Evolutionary conservation across 2,888 invertebrate genomes (phyloP), one percentile per base, ranked within the genome.

Genomic region (Lycia hirtaria): DNA sequence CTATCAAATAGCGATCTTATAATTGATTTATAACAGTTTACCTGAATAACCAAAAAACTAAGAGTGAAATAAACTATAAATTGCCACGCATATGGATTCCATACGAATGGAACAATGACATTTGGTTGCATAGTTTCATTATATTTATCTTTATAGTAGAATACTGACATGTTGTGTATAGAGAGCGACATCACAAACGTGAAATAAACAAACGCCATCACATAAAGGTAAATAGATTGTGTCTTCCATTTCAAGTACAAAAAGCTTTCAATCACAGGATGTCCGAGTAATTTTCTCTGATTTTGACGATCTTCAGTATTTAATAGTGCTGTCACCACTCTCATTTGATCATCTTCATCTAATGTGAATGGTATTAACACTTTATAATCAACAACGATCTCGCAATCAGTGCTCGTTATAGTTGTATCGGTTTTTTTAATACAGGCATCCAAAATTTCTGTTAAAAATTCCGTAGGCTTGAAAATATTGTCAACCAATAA

Each of bases 231-330:
- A 0, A n/a, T 15, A 3, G 26, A 12, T 0, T 35, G 71, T 32
- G 85, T 85, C 38, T 80, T 83, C 93, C 93, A 93, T 74, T 93
- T 93, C 1, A 92, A 69, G 63, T 81, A 84, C 0, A 93, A 72
- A 64, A 93, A 93, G 56, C 92, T 92, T 72, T 93, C 92, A 1
- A 93, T 74, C 20, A 93, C 67, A 0, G 93, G 93, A 72, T 93
- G 93, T 0, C 92, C 78, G 0, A 93, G 77, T 2, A 93, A 67
- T 19, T 77, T 79, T 12, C 81, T 82, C 53, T 92, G 87, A 3
- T 83, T 79, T 59, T 85, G 10, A 15, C n/a, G 20, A n/a, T 41
- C 33, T 3, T 20, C 28, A 1, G 43, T 43, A 22, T 48, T 26
- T 10, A 54, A 32, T 10, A 55, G 19, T 7, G 55, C 33, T 15